Base-by-base conservation (phyloP, 2,888 invertebrate genomes). In the Capitulum mitella region DNA sequence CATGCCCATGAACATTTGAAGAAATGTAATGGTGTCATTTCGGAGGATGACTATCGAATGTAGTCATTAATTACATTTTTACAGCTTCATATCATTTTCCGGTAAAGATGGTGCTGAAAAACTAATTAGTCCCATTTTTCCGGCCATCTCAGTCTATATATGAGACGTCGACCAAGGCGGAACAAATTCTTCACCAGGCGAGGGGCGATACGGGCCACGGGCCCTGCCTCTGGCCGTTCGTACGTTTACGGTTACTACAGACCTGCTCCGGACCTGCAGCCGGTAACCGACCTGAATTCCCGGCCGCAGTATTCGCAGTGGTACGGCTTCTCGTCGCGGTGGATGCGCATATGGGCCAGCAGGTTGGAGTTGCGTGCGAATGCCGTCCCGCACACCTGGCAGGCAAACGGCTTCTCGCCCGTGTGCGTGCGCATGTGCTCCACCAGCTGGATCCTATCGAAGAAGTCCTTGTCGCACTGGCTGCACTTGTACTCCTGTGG, bases 361-460 rank as follows among this genome's bases (percentile, higher is more conserved):
- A 75, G 74, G 43, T 75, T 75, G 74, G 40, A n/a, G 74, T 75
- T 75, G 43, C 74, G 40, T 10, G 74, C 74, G 74, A 75, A 75
- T n/a, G 74, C 40, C 6, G 74, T 75, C 26, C 43, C 40, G 43
- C 74, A 75, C 74, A 75, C 74, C 22, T 75, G 74, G 29, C 74
- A 75, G n/a, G 29, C 40, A 16, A 75, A 75, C n/a, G n/a, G n/a
- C n/a, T n/a, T n/a, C n/a, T n/a, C n/a, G n/a, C n/a, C n/a, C n/a
- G n/a, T n/a, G n/a, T 75, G 74, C 3, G 74, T 75, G n/a, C 74
- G 74, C 43, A 75, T 43, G 74, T 75, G 74, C 74, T 75, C 74
- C 40, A 75, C 74, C 74, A 75, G 74, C 74, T 75, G 74, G 40
- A 75, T 43, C n/a, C 74, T 40, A 43, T 75, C 74, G 74, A 75